Evolutionary conservation across 2,113 vertebrate genomes (phyloP), one percentile per base, ranked within the genome.

Genomic region (Notarius lentiginosus): DNA sequence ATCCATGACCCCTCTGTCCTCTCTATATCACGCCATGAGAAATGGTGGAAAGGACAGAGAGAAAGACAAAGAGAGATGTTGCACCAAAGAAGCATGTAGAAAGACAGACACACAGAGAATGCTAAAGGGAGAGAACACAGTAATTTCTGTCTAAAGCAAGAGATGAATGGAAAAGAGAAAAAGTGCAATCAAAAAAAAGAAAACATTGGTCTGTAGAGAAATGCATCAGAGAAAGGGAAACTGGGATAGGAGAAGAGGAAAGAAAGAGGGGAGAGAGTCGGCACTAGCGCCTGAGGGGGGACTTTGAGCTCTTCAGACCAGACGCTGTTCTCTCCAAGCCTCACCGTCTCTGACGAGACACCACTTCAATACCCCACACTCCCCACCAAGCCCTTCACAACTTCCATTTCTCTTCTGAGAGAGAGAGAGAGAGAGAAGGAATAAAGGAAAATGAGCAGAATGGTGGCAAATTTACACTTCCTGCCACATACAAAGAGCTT

Each of bases 401-500:
- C 55, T 53, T 65, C 70, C 15, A 63, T 20, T 83, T 7, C 75
- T 27, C 75, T 68, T 75, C 66, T 84, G 56, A 58, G 65, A 84
- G 79, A 58, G 68, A 60, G 24, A 58, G 82, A 76, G 2, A 79
- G 51, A 60, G 41, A 4, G 77, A 56, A 75, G 18, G 65, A 58
- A 63, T 58, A 75, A 63, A 83, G 73, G 11, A 24, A 82, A 58
- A 73, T 55, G 27, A 87, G n/a, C 4, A 17, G 55, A 70, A 22
- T 72, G 82, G 30, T 79, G 61, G 41, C 72, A 61, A 81, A 72
- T 81, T 70, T 70, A 84, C 73, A 58, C 75, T 84, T 86, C 87
- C 61, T 84, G 84, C 84, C 84, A 88, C 65, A 49, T 90, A 72
- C 79, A 88, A 76, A 90, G 79, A 86, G 86, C 84, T 79, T 82